Evolutionary conservation across 2,888 invertebrate genomes (phyloP).

Genomic region (Neelides folsomi): DNA sequence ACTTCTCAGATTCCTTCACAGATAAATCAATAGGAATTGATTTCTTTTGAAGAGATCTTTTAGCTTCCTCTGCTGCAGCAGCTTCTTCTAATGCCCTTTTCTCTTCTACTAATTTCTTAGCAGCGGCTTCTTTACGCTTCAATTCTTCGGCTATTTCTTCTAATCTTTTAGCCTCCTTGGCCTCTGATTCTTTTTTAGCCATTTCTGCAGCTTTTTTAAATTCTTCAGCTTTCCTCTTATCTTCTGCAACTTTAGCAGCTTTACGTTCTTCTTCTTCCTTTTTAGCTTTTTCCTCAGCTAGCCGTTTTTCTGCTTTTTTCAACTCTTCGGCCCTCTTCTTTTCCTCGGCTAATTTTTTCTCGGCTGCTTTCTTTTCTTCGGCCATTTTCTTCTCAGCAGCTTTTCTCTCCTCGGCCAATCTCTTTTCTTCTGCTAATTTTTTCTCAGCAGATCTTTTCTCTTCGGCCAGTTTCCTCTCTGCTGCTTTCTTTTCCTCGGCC

Average conservation of each 20-base stretch:
- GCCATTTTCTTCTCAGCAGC: not conserved
- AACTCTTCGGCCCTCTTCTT: not conserved
- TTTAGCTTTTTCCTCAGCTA: conserved; percentile 1
- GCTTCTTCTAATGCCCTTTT: too few species aligned
- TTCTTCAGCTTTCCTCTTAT: conserved; percentile 9
- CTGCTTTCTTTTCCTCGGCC: not conserved
- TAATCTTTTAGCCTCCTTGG: too few species aligned
- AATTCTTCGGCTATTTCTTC: too few species aligned
- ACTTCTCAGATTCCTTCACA: too few species aligned
- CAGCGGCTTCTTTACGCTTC: too few species aligned
- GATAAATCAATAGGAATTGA: too few species aligned
- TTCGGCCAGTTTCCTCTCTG: not conserved
- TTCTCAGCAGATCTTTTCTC: not conserved
- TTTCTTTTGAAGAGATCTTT: too few species aligned
- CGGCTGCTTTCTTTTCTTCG: not conserved
- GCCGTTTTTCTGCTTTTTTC: not conserved
- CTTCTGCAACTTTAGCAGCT: not conserved
- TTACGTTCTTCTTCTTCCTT: not conserved
- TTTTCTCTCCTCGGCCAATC: not conserved
- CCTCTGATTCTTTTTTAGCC: conserved; percentile 6
- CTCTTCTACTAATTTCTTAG: too few species aligned
- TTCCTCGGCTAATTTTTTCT: not conserved
- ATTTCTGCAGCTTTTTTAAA: conserved; percentile 13
- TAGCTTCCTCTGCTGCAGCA: too few species aligned
- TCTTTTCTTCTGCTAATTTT: not conserved